A percentile compares a stretch with the other conserved stretches of the same genome.
Conservation (phyloP, 2,888 invertebrate genomes). For the Carpatolechia fugitivella region DNA sequence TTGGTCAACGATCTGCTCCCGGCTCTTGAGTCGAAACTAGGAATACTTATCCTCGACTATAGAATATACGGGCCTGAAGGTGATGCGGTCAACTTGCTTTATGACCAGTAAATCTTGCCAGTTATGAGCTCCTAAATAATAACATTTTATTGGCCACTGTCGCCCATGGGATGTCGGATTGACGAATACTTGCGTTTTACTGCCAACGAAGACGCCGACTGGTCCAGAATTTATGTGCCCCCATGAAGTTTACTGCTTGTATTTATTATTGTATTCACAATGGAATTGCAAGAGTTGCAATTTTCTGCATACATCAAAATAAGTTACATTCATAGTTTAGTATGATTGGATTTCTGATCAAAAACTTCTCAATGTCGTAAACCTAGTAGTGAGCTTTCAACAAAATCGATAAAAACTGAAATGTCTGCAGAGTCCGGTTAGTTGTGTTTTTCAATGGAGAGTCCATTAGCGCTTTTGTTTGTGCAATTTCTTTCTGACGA, state of each 20-base stretch:
- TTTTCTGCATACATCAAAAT: neutral
- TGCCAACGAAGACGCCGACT: conserved; percentile 51
- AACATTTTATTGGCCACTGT: conserved; percentile 68
- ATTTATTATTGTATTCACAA: conserved; percentile 28
- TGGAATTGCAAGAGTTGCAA: neutral
- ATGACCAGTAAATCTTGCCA: conserved; percentile 67
- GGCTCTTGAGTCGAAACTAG: conserved; percentile 47
- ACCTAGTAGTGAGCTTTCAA: neutral
- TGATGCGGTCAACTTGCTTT: conserved; percentile 62
- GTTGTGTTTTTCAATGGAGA: neutral
- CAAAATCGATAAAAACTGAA: neutral
- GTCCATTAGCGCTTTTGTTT: conserved; percentile 13
- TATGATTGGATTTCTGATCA: too few relatives aligned
- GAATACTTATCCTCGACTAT: conserved; percentile 42
- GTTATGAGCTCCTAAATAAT: conserved; percentile 76
- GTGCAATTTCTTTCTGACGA: conserved; percentile 5
- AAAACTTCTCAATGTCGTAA: neutral
- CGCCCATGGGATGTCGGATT: conserved; percentile 45
- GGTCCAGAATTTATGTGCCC: conserved; percentile 60
- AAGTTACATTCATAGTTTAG: too few relatives aligned
- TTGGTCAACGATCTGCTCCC: conserved; percentile 46
- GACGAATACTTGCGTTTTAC: conserved; percentile 65
- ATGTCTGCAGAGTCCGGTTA: neutral
- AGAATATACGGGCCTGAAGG: conserved; percentile 32
- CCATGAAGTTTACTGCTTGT: conserved; percentile 61